Conservation (phyloP, 2,888 invertebrate genomes). For the Tipula lateralis region DNA sequence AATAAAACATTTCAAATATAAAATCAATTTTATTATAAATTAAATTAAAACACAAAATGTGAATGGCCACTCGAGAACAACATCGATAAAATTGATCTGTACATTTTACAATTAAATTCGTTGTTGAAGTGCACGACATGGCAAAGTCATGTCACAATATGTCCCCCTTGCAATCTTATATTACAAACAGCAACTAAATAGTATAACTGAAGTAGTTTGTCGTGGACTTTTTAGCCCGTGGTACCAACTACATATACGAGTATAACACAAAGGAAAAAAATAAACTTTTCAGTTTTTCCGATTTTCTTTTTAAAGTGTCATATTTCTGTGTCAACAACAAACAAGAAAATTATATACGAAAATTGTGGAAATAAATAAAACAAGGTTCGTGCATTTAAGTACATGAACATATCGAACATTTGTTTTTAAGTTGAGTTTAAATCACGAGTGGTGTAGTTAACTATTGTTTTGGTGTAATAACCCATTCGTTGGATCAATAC, state of each 20-base stretch:
- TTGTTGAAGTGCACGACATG: too few species aligned
- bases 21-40: too few species aligned
- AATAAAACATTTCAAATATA: too few species aligned
- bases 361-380: neutral
- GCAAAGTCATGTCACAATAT: too few species aligned
- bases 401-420: neutral
- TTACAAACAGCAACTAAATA: too few species aligned
- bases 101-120: too few species aligned
- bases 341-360: neutral
- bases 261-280: neutral
- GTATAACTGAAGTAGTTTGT: too few species aligned
- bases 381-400: neutral
- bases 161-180: too few species aligned
- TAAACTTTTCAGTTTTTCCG: neutral
- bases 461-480: neutral
- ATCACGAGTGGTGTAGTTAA: conserved; percentile 2
- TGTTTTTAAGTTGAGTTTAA: neutral
- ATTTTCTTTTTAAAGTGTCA: neutral
- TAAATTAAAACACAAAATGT: too few species aligned
- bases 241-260: neutral
- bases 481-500: neutral
- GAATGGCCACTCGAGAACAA: too few species aligned
- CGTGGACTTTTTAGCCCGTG: too few species aligned
- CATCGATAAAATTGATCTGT: too few species aligned
- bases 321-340: conserved; percentile 6